Percentiles rank a stretch among this genome's conserved stretches.
Conservation (phyloP, 2,888 invertebrate genomes). For the Diarsia dahlii region DNA sequence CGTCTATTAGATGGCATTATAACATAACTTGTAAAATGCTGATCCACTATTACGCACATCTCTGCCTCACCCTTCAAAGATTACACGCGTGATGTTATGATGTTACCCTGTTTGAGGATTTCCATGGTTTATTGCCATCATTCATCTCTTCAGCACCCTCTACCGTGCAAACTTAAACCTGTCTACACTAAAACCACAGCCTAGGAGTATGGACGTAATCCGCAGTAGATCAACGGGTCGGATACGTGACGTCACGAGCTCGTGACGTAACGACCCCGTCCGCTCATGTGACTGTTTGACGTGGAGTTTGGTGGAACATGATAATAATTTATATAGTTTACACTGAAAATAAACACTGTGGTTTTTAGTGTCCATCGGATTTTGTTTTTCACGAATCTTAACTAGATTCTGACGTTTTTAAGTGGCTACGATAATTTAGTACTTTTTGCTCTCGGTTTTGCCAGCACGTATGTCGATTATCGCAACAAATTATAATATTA, state of each 20-base stretch:
- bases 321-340: constrained; percentile 1
- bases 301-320: constrained; percentile 39
- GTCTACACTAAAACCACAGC: constrained; percentile 57
- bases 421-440: no score
- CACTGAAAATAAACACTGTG: background rate
- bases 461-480: no score
- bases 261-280: constrained; percentile 67
- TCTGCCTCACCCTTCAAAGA: background rate
- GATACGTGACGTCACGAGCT: constrained; percentile 74
- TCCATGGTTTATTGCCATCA: background rate
- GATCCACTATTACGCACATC: background rate
- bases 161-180: constrained; percentile 26
- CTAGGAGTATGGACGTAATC: constrained; percentile 70
- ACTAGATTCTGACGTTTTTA: no score
- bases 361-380: background rate
- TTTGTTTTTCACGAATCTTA: no score
- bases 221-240: constrained; percentile 74
- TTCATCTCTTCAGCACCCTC: constrained; percentile 5
- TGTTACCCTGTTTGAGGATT: background rate
- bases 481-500: no score
- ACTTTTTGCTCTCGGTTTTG: no score
- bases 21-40: background rate
- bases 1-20: background rate
- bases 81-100: background rate
- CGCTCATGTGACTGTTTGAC: constrained; percentile 66